Evolutionary conservation across 2,113 vertebrate species (phyloP).

Genomic region (Nerophis lumbriciformis): DNA sequence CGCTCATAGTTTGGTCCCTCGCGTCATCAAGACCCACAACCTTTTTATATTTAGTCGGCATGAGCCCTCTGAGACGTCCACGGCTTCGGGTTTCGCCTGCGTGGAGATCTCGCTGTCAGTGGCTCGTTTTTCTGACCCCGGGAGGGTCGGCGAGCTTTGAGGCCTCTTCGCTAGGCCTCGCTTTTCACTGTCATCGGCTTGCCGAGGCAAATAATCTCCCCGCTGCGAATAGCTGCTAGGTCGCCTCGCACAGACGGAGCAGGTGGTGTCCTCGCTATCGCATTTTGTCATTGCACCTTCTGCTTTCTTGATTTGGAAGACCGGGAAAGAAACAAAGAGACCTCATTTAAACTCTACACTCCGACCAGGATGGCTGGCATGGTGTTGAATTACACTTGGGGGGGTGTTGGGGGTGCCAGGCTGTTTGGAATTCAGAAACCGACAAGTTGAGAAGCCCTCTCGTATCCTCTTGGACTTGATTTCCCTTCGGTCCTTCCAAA

Average conservation of each 20-base stretch:
- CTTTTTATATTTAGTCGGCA: conserved; percentile 66
- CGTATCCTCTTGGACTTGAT: conserved; percentile 24
- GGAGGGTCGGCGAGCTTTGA: not conserved
- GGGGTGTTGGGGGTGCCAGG: conserved; percentile 6
- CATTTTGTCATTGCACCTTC: conserved; percentile 52
- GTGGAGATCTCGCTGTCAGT: conserved; percentile 4
- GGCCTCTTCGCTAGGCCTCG: conserved; percentile 11
- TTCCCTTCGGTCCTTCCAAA: conserved; percentile 38
- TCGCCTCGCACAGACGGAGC: conserved; percentile 13
- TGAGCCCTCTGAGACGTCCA: conserved; percentile 14
- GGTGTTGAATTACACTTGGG: conserved; percentile 53
- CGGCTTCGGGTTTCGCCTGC: conserved; percentile 51
- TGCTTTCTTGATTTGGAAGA: conserved; percentile 48
- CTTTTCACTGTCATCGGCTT: conserved; percentile 35
- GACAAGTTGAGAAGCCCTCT: conserved; percentile 24
- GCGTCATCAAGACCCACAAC: conserved; percentile 22
- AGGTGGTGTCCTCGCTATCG: conserved; percentile 46
- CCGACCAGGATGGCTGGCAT: conserved; percentile 40
- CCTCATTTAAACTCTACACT: conserved; percentile 52
- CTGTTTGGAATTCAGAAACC: conserved; percentile 52
- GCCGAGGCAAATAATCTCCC: conserved; percentile 32
- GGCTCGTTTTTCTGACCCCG: conserved; percentile 13
- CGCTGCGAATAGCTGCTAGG: conserved; percentile 14
- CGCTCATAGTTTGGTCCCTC: not conserved
- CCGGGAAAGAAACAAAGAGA: conserved; percentile 14